Evolutionary conservation across 2,888 invertebrate genomes (phyloP), one percentile per base, ranked within the genome.

Genomic region (Physocephala rufipes): DNA sequence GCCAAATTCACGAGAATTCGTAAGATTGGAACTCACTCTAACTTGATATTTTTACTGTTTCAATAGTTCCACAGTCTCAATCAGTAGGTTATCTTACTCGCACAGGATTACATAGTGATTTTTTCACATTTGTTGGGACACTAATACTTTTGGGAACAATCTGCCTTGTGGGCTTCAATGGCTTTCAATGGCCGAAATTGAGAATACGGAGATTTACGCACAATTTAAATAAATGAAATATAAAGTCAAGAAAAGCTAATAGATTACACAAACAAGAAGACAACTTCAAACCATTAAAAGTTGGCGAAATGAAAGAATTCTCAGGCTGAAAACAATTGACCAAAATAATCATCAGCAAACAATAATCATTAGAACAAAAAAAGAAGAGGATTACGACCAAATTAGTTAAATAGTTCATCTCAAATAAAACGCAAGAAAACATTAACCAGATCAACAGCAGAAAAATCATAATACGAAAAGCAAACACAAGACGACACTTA

Each of bases 241-340:
- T n/a, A 67, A 59, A 68, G 51, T 26, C 61, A 61, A 26, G 36
- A 15, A 68, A 68, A 61, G 51, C 62, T 62, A 68, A 61, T 59
- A 59, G 45, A 58, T 26, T 13, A 28, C 24, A 49, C n/a, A 9
- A 65, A 13, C 49, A 65, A 26, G 49, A 47, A 15, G n/a, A 7
- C n/a, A 61, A n/a, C 15, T 36, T 36, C 28, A 13, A 59, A 26
- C 61, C 26, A 61, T 30, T 36, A 43, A 7, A 63, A 7, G 26
- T 26, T 13, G 28, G 19, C 55, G 16, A 26, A 13, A 26, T 55
- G 16, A 28, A 63, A 45, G n/a, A 36, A 9, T 36, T 9, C 28
- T 13, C 7, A 59, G 28, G 28, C n/a, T 51, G 51, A 19, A 16
- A 16, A 19, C 19, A 53, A 53, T 19, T 12, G 24, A 53, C 53